Base-by-base conservation (phyloP, 2,113 vertebrate species). In the Rhinogobius similis region DNA sequence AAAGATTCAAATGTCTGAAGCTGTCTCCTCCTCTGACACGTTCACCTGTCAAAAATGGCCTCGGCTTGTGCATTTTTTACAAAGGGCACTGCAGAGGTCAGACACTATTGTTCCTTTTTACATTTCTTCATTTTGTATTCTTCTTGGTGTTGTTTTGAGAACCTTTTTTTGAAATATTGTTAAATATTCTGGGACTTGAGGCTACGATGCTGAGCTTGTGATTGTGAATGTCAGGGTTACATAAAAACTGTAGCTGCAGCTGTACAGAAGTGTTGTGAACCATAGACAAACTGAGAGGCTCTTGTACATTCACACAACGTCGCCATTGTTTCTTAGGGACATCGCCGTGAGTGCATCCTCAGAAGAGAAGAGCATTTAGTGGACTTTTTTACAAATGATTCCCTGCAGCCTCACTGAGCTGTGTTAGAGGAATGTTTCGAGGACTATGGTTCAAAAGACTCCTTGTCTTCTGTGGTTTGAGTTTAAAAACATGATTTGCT, bases 51-150 rank as follows among this genome's bases (percentile, higher is more conserved):
- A 86, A 85, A 90, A 85, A 81, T 72, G 76, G 84, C 75, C 68
- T 14, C 36, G 0, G 55, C 56, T 84, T 36, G 4, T 89, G 70
- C 87, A 92, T 90, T 87, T 90, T 90, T 90, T 71, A 90, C 75
- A 0, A 44, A 77, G 83, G 82, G 67, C 75, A 82, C 23, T 53
- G 69, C 62, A 67, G 82, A 84, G 87, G 88, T 88, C 86, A 82
- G 72, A 71, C 29, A 46, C 77, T 38, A 3, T 73, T 50, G 20
- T 66, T 75, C 38, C 53, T 52, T 32, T 78, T 67, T 21, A 64
- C 62, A 23, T 14, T 64, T 55, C 53, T 20, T 14, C n/a, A 65
- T 24, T 6, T 24, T 26, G 18, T 53, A 20, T 53, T 48, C 36
- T 39, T 41, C 10, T 41, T 38, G 10, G 12, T 23, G 12, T 53